Conservation (phyloP, 2,888 invertebrate genomes). For the Patella ulyssiponensis region DNA sequence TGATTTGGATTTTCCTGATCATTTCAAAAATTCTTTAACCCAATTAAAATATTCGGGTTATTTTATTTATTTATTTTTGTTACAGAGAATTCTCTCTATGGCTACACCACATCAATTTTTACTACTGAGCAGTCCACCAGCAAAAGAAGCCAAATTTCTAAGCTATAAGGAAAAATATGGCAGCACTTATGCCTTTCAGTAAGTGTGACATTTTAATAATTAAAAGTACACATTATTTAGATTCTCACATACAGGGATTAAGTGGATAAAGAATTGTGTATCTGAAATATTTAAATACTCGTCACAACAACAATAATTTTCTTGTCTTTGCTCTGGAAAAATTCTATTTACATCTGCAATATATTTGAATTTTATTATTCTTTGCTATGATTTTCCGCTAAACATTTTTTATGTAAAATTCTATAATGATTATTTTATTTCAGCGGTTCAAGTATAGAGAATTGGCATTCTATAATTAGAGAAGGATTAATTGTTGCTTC, state of each 20-base stretch:
- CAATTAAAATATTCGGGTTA: not conserved
- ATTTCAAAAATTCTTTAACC: not conserved
- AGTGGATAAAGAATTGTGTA: too few relatives aligned
- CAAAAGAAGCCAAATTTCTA: constrained; percentile 63
- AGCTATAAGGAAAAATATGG: constrained; percentile 55
- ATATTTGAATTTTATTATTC: too few relatives aligned
- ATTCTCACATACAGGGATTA: too few relatives aligned
- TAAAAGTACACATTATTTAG: too few relatives aligned
- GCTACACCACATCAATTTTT: constrained; percentile 68
- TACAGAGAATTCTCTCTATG: constrained; percentile 64
- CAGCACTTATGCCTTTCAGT: constrained; percentile 69
- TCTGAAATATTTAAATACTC: too few relatives aligned
- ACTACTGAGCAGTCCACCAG: constrained; percentile 63
- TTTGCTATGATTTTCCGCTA: too few relatives aligned
- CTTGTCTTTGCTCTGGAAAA: too few relatives aligned
- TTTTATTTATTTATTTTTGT: constrained; percentile 11
- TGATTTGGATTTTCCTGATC: too few relatives aligned
- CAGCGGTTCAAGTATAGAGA: constrained; percentile 68
- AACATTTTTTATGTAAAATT: too few relatives aligned
- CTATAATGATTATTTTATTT: not conserved
- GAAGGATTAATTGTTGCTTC: constrained; percentile 65
- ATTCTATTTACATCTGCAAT: too few relatives aligned
- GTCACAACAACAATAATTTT: too few relatives aligned
- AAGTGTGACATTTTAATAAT: constrained; percentile 32
- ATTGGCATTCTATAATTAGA: constrained; percentile 70